phyloP scores from a whole-genome alignment of 2,888 invertebrate genomes.

The Eremobia ochroleuca region DNA sequence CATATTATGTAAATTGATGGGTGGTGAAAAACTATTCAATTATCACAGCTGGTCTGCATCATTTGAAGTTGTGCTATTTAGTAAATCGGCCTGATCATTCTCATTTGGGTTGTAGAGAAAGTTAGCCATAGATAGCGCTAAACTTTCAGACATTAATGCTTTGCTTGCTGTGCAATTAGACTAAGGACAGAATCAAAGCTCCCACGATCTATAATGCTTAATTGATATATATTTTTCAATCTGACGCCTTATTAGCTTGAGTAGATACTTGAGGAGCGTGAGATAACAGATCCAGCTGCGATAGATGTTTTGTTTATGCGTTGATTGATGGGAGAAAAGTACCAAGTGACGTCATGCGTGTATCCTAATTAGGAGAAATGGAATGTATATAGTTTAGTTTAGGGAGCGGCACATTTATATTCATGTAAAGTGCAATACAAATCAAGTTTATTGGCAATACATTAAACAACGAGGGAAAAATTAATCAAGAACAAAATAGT shows the following conservation, averaged over 20 bases:
- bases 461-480: not conserved
- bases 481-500: not conserved
- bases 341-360: slow-evolving; percentile 40
- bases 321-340: slow-evolving; percentile 49
- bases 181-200: slow-evolving; percentile 40
- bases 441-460: slow-evolving; percentile 3
- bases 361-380: slow-evolving; percentile 43
- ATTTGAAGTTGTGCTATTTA: slow-evolving; percentile 25
- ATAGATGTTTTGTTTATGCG: slow-evolving; percentile 59
- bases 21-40: slow-evolving; percentile 16
- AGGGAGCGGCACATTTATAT: not conserved
- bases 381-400: slow-evolving; percentile 44
- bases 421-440: slow-evolving; percentile 2
- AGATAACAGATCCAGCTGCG: slow-evolving; percentile 47
- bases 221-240: slow-evolving; percentile 47
- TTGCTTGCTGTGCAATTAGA: slow-evolving; percentile 19
- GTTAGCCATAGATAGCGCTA: slow-evolving; percentile 18
- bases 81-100: slow-evolving; percentile 13
- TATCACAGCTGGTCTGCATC: slow-evolving; percentile 36
- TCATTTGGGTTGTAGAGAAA: slow-evolving; percentile 15
- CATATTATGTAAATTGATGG: slow-evolving; percentile 22
- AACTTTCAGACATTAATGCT: slow-evolving; percentile 27
- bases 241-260: slow-evolving; percentile 46
- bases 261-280: slow-evolving; percentile 50
- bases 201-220: slow-evolving; percentile 49